Conservation (phyloP, 2,113 vertebrate species). For the Petroica traversi region DNA sequence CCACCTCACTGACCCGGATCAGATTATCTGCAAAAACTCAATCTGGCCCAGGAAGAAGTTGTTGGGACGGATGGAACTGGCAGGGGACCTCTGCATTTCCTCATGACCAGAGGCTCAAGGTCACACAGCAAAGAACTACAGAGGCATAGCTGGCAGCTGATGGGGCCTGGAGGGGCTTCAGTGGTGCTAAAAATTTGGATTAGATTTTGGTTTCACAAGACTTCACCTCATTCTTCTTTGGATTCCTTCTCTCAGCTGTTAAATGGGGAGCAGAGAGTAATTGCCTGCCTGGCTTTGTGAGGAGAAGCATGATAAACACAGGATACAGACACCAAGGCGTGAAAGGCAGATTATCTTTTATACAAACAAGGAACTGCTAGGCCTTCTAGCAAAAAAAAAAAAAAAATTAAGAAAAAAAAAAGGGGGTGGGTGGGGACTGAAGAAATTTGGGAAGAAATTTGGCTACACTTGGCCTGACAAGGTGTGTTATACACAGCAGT, state of each 20-base stretch:
- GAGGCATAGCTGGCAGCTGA: not conserved
- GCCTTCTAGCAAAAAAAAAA: not conserved
- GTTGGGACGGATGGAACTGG: rapidly evolving
- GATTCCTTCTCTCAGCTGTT: not conserved
- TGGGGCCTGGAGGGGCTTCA: not conserved
- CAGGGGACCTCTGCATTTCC: not conserved
- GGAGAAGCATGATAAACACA: not conserved
- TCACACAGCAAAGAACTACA: not conserved
- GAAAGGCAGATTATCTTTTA: not conserved
- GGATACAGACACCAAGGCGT: not conserved
- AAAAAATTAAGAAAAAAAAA: not conserved
- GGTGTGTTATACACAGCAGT: not conserved
- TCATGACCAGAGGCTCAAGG: not conserved
- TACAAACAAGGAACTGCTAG: not conserved
- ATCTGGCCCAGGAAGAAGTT: not conserved
- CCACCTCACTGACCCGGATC: not conserved
- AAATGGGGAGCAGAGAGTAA: not conserved
- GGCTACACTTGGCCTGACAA: not conserved
- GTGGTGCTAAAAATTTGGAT: not conserved
- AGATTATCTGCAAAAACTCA: not conserved
- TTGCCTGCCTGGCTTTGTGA: not conserved
- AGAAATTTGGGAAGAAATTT: not conserved
- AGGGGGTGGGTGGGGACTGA: not conserved
- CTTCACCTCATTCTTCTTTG: not conserved
- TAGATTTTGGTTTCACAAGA: not conserved